phyloP scores from a whole-genome alignment of 2,113 vertebrate species.

The Callaeas wilsoni region DNA sequence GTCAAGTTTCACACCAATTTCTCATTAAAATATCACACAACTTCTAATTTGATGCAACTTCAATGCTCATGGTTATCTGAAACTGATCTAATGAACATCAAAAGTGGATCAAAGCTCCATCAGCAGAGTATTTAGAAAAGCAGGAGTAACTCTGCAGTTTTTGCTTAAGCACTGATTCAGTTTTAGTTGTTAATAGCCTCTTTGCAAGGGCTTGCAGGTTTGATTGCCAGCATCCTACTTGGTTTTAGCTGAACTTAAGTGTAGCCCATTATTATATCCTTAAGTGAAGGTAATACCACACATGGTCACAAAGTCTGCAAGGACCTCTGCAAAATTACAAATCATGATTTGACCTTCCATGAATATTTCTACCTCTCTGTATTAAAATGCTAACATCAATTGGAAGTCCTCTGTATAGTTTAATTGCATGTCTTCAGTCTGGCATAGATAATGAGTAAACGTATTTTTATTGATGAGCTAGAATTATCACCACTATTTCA shows the following conservation, averaged over 20 bases:
- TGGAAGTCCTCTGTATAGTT: slow-evolving; percentile 41
- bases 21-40: neutral
- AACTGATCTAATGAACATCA: neutral
- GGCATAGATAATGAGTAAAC: slow-evolving; percentile 50
- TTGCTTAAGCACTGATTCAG: neutral
- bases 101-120: neutral
- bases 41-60: neutral
- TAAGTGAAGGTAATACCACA: neutral
- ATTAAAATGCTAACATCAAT: slow-evolving; percentile 27
- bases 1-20: slow-evolving; percentile 11
- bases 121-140: neutral
- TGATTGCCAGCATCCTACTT: neutral
- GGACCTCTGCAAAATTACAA: slow-evolving; percentile 9
- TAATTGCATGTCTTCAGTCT: slow-evolving; percentile 52
- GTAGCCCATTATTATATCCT: neutral
- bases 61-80: neutral
- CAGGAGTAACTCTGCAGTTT: neutral
- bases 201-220: neutral
- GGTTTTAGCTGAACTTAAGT: neutral
- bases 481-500: neutral
- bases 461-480: neutral
- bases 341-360: slow-evolving; percentile 24
- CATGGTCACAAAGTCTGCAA: neutral
- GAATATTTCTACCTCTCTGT: slow-evolving; percentile 19
- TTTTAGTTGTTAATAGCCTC: neutral